These are phyloP conservation scores for Uria lomvia DNA, from an alignment of 2,113 vertebrate genomes.

Conservation along the genomic window DNA sequence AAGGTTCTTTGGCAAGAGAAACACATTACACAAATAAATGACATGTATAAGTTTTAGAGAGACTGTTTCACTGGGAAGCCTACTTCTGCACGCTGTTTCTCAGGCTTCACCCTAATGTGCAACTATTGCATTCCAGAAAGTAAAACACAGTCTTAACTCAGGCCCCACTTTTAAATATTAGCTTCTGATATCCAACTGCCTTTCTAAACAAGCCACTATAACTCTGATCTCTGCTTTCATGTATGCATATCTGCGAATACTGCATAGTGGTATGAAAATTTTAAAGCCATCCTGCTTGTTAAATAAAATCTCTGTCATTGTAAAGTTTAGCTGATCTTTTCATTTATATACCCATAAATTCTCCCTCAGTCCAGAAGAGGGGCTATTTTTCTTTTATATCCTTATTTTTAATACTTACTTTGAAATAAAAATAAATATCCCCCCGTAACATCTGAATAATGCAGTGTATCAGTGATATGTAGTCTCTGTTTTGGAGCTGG, in stretches of 20 bases:
- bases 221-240: neutral
- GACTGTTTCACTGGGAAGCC: neutral
- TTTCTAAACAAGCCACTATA: neutral
- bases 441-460: neutral
- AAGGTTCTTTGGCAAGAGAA: neutral
- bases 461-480: neutral
- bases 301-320: neutral
- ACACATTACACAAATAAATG: neutral
- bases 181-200: neutral
- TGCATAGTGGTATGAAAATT: neutral
- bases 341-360: conserved; percentile 5
- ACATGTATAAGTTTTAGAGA: neutral
- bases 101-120: neutral
- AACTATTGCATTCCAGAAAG: neutral
- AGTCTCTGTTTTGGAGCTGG: neutral
- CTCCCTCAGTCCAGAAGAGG: neutral
- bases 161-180: neutral
- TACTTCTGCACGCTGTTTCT: neutral
- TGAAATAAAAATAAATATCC: neutral
- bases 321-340: neutral
- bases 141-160: neutral
- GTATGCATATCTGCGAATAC: neutral
- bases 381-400: neutral
- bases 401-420: neutral
- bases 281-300: neutral